Base-by-base conservation (phyloP, 2,888 invertebrate species). In the Ochlodes sylvanus region DNA sequence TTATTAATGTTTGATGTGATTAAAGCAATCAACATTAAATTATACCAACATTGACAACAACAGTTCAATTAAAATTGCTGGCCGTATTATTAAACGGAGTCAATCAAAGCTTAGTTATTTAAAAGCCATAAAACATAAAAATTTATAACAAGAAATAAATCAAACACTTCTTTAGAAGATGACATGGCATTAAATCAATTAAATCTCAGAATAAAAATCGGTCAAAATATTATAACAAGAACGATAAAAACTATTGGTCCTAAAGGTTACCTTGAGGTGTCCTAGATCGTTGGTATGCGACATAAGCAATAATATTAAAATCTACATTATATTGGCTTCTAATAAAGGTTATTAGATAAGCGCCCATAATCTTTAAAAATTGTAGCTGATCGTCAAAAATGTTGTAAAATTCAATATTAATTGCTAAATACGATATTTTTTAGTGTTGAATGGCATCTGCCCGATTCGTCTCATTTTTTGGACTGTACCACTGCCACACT, bases 11-110 rank as follows among this genome's bases (percentile, higher is more conserved):
- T 32, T 54, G 32, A 54, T 32, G 32, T 15, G n/a, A 32, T 55
- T 27, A 21, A 55, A 55, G 34, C 34, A 55, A 55, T 55, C 55
- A 55, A 34, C 55, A 55, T 34, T 55, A 32, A 55, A 55, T 34
- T 55, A 32, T 15, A 10, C 34, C 10, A 55, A 27, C n/a, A n/a
- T n/a, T n/a, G 14, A 27, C 52, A 27, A 27, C 52, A 52, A 27
- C 52, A 21, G 14, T 52, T 52, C 27, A 52, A 52, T 14, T 14
- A 27, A 10, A 14, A 12, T 27, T 14, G 9, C 50, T 50, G 17
- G 52, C 52, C 7, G 27, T 27, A 52, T 52, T 52, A 52, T 52
- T 27, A 3, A 52, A 14, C 14, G 19, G 19, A 21, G 1, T 52
- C 21, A 52, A 27, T 27, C 52, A 52, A 14, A 52, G 14, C 10